Percentiles rank a stretch among this genome's conserved stretches.
Evolutionary conservation across 2,113 vertebrate genomes (phyloP).

Genomic region (Coryphaenoides rupestris): DNA sequence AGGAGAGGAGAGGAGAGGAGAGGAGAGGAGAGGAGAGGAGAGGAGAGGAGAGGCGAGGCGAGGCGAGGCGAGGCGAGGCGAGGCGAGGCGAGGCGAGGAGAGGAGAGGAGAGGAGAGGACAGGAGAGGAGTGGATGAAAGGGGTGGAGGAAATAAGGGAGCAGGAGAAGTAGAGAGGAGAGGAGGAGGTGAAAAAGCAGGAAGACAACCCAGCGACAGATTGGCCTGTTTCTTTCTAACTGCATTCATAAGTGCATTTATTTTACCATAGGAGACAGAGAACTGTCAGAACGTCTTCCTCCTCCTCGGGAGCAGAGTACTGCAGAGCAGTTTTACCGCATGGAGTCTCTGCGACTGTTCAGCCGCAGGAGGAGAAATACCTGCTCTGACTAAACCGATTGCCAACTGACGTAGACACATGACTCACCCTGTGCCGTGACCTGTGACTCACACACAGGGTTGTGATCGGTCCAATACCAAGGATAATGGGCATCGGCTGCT

Average conservation of each 20-base stretch:
- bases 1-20: background rate
- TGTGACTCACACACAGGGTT: too few species aligned
- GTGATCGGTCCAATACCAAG: too few species aligned
- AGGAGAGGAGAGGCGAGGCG: background rate
- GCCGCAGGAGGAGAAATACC: background rate
- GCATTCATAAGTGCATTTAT: too few species aligned
- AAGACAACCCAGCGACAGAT: constrained; percentile 7
- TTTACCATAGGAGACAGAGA: constrained; percentile 36
- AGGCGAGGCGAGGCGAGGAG: background rate
- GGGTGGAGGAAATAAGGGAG: constrained; percentile 1
- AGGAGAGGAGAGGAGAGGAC: background rate
- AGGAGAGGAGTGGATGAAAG: too few species aligned
- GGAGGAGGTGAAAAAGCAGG: background rate
- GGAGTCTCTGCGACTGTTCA: constrained; percentile 5
- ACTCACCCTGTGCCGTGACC: too few species aligned
- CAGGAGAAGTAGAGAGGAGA: background rate
- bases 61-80: background rate
- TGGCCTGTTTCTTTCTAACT: constrained; percentile 18
- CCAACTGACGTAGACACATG: too few species aligned
- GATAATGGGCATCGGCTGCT: too few species aligned
- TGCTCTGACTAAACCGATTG: too few species aligned
- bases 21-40: constrained; percentile 8
- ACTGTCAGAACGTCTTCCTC: constrained; percentile 32
- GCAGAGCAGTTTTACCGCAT: constrained; percentile 25
- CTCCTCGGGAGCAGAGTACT: constrained; percentile 35